Conservation (phyloP, 2,113 vertebrate species). For the Acrocephalus kingi region DNA sequence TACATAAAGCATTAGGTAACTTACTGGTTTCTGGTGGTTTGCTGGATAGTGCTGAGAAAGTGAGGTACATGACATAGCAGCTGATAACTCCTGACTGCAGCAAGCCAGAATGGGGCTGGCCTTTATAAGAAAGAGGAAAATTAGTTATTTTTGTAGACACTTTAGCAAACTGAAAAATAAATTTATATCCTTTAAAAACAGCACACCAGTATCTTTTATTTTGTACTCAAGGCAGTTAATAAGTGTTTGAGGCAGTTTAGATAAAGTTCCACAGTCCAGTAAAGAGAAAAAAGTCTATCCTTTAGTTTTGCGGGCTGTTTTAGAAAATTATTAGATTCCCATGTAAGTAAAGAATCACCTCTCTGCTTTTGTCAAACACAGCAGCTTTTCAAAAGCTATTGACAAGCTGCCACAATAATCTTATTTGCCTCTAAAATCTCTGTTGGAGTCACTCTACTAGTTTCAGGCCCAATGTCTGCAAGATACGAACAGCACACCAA, state of each 20-base stretch:
- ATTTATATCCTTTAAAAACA: background rate
- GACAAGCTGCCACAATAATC: background rate
- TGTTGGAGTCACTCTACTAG: background rate
- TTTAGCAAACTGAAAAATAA: background rate
- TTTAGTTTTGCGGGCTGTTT: background rate
- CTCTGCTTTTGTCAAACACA: background rate
- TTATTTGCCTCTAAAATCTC: background rate
- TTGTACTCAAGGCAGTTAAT: background rate
- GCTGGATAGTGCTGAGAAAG: slow-evolving; percentile 94
- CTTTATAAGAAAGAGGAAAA: slow-evolving; percentile 65
- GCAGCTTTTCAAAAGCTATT: background rate
- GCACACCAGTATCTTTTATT: background rate
- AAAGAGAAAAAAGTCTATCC: background rate
- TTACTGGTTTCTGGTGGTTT: slow-evolving; percentile 89
- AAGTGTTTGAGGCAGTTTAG: background rate
- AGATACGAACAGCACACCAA: background rate
- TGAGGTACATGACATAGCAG: slow-evolving; percentile 97
- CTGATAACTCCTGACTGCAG: slow-evolving; percentile 94
- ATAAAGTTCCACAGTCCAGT: background rate
- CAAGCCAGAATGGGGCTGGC: slow-evolving; percentile 90
- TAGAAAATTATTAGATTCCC: background rate
- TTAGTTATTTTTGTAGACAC: background rate
- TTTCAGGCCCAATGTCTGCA: background rate
- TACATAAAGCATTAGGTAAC: background rate
- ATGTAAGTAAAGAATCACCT: background rate